phyloP scores from a whole-genome alignment of 1,140 invertebrate species.

The Lasaia peninsularis region DNA sequence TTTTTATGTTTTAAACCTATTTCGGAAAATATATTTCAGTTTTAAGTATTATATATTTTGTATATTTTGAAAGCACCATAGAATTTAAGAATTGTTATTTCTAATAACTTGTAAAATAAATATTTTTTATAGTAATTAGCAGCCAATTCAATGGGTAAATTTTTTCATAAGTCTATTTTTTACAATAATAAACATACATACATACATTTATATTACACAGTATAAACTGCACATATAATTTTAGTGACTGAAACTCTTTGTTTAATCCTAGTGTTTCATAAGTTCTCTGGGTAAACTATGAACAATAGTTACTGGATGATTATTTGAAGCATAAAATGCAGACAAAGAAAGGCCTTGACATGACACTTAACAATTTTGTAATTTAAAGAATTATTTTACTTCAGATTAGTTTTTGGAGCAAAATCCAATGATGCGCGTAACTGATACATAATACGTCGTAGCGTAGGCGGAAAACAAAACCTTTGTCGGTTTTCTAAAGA shows the following conservation, averaged over 20 bases:
- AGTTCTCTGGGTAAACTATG: background rate
- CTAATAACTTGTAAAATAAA: too few relatives aligned
- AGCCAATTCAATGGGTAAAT: too few relatives aligned
- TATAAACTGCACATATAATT: too few relatives aligned
- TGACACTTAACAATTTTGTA: background rate
- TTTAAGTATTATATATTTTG: too few relatives aligned
- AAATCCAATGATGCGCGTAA: slow-evolving; percentile 19
- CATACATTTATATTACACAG: too few relatives aligned
- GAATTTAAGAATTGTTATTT: too few relatives aligned
- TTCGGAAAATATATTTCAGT: too few relatives aligned
- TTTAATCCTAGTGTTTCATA: background rate
- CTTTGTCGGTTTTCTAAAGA: background rate
- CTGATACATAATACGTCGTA: slow-evolving; percentile 22
- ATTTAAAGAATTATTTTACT: background rate
- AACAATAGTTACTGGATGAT: background rate
- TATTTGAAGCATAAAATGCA: slow-evolving; percentile 6
- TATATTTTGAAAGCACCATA: too few relatives aligned
- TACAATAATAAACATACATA: too few relatives aligned
- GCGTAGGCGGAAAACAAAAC: slow-evolving; percentile 35
- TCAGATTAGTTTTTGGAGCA: background rate
- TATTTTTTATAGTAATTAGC: too few relatives aligned
- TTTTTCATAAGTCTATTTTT: too few relatives aligned
- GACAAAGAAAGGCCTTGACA: slow-evolving; percentile 36
- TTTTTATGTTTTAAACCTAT: too few relatives aligned
- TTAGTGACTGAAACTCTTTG: background rate